Evolutionary conservation across 2,113 vertebrate species (phyloP), one percentile per base, ranked within the genome.

Genomic region (Silurus glanis): DNA sequence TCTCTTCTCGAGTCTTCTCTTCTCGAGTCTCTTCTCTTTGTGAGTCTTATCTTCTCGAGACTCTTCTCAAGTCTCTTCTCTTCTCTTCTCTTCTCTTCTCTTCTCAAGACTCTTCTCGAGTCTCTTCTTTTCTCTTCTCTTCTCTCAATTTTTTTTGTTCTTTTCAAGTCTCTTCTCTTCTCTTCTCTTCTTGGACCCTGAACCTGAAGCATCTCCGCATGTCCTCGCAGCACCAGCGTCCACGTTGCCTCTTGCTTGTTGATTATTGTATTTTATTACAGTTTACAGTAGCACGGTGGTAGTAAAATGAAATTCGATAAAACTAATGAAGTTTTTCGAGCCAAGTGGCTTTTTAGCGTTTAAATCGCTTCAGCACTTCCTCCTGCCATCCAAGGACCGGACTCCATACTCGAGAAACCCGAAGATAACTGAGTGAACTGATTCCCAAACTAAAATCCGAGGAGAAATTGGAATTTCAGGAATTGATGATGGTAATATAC

Each of bases 301-400:
- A 61, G 56, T 80, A 80, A 80, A 80, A 80, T 13, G 5, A 45
- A 80, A 80, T 80, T 47, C 21, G 58, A 19, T 79, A 58, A 19
- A 25, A 37, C 76, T 58, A 79, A 25, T 58, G 6, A 79, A n/a
- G 74, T 55, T 76, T 53, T 25, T 14, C 37, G 21, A 76, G 28
- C 25, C 76, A 79, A 80, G 78, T 37, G 58, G 78, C 78, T 45
- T 80, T 80, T 80, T 80, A 80, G 9, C 3, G 3, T 61, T 45
- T 14, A 58, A 23, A 21, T n/a, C 6, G 51, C 23, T 58, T 72
- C 19, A 21, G 64, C 0, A 45, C 25, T 3, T 69, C 0, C 17
- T 47, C 16, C 69, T 19, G 69, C 37, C 13, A 6, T 4, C 23
- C 66, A 37, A 25, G 69, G 28, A 17, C 3, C 9, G 21, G 62